Percentiles rank a stretch among this genome's conserved stretches.
phyloP scores from a whole-genome alignment of 2,888 invertebrate genomes.

The Drosophila diplacantha region DNA sequence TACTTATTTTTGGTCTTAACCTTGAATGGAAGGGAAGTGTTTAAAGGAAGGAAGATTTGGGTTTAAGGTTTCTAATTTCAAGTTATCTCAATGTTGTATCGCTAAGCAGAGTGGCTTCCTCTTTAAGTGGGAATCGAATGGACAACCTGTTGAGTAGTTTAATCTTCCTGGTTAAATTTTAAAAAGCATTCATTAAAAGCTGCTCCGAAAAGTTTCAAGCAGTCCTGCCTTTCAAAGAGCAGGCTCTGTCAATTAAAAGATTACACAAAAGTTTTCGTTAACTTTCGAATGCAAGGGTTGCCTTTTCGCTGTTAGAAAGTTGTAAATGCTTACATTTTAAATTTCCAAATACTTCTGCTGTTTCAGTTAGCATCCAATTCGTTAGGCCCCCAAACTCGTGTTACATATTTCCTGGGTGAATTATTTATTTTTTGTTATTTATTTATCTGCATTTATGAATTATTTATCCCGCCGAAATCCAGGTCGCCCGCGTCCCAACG shows the following conservation, averaged over 20 bases:
- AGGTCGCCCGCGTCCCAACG: slow-evolving; percentile 87
- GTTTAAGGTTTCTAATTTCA: background rate
- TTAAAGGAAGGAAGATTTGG: background rate
- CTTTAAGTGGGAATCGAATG: background rate
- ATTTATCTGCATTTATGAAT: slow-evolving; percentile 12
- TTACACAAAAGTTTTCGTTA: slow-evolving; percentile 3
- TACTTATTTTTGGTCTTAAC: background rate
- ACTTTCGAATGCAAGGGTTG: slow-evolving; percentile 1
- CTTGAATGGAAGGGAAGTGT: background rate
- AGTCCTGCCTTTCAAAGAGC: slow-evolving; percentile 2
- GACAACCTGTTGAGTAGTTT: slow-evolving; percentile 1
- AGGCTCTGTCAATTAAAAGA: slow-evolving; percentile 7
- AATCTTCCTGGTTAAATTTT: background rate
- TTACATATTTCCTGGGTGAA: background rate
- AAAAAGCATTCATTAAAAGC: slow-evolving; percentile 1
- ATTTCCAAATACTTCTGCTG: background rate
- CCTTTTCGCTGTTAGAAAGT: slow-evolving; percentile 4
- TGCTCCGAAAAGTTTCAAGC: background rate
- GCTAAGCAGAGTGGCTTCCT: background rate
- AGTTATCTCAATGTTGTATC: background rate
- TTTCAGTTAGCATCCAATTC: background rate
- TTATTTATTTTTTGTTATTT: slow-evolving; percentile 3
- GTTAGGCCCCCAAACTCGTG: background rate
- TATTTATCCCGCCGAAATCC: slow-evolving; percentile 32
- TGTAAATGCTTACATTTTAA: slow-evolving; percentile 12